Percentiles rank a stretch among this genome's conserved stretches.
Evolutionary conservation across 2,797 vertebrate genomes (phyloP).

Genomic region (Pampus argenteus): DNA sequence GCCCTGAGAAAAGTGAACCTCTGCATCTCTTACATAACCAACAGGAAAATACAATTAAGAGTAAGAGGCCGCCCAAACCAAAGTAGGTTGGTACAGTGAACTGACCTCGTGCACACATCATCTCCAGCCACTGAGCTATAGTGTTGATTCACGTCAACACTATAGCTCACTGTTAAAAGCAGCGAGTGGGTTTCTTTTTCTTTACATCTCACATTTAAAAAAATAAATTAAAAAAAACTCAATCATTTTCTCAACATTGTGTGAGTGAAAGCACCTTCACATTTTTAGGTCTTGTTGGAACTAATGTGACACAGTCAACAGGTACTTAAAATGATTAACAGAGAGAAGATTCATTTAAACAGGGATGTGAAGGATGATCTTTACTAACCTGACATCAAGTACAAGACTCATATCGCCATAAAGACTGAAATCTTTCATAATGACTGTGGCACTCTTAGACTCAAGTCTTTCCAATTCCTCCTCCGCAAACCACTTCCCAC

Average conservation of each 20-base stretch:
- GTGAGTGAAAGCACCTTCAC: slow-evolving; percentile 8
- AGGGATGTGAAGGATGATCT: neutral
- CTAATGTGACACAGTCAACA: neutral
- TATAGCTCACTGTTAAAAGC: slow-evolving; percentile 43
- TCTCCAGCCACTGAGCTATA: slow-evolving; percentile 36
- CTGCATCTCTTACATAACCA: slow-evolving; percentile 59
- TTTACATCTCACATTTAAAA: slow-evolving; percentile 32
- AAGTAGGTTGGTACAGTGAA: slow-evolving; percentile 34
- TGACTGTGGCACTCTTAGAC: neutral
- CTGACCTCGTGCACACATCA: slow-evolving; percentile 37
- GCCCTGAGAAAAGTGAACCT: slow-evolving; percentile 38
- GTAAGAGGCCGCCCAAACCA: slow-evolving; percentile 17
- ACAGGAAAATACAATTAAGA: slow-evolving; percentile 53
- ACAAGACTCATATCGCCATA: neutral
- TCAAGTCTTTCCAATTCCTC: slow-evolving; percentile 1
- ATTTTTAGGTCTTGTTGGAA: neutral
- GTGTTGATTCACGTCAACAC: slow-evolving; percentile 62
- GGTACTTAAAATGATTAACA: neutral
- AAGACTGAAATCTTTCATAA: neutral
- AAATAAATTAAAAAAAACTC: too few species aligned
- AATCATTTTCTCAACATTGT: neutral
- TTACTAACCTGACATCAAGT: neutral
- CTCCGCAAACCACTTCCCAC: neutral
- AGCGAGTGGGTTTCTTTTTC: slow-evolving; percentile 42
- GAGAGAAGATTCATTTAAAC: neutral